These are phyloP conservation scores for Paracanthobrama guichenoti DNA, from an alignment of 2,113 vertebrate genomes.

Conservation along the genomic window DNA sequence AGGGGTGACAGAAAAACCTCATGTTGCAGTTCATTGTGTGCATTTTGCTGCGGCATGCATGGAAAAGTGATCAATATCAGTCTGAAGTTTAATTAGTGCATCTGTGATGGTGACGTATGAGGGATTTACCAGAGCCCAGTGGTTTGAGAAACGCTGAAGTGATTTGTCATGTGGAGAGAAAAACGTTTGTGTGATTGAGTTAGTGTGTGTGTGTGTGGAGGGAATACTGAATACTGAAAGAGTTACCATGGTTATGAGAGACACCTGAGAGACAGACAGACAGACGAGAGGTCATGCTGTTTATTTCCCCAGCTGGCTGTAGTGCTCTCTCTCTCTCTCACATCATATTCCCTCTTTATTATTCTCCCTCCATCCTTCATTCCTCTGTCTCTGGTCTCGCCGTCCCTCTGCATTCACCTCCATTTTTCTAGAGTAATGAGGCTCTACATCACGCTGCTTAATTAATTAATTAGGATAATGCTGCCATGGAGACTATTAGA, in stretches of 20 bases:
- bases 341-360: background rate
- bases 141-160: background rate
- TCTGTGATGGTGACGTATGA: background rate
- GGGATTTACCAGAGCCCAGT: background rate
- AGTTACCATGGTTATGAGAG: conserved; percentile 58
- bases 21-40: background rate
- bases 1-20: background rate
- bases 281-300: conserved; percentile 26
- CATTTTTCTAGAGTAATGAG: conserved; percentile 42
- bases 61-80: background rate
- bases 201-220: background rate
- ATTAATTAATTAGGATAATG: conserved; percentile 46
- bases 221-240: conserved; percentile 17
- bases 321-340: background rate
- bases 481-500: conserved; percentile 41
- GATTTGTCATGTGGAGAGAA: background rate
- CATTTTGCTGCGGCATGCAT: background rate
- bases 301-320: conserved; percentile 22
- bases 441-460: conserved; percentile 40
- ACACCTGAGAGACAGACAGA: conserved; percentile 26
- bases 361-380: conserved; percentile 7
- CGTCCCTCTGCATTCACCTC: conserved; percentile 11
- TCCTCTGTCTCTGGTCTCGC: background rate
- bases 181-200: no score
- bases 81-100: background rate